A percentile compares a stretch with the other conserved stretches of the same genome.
Conservation (phyloP, 2,888 invertebrate genomes). For the Apantesis nais region DNA sequence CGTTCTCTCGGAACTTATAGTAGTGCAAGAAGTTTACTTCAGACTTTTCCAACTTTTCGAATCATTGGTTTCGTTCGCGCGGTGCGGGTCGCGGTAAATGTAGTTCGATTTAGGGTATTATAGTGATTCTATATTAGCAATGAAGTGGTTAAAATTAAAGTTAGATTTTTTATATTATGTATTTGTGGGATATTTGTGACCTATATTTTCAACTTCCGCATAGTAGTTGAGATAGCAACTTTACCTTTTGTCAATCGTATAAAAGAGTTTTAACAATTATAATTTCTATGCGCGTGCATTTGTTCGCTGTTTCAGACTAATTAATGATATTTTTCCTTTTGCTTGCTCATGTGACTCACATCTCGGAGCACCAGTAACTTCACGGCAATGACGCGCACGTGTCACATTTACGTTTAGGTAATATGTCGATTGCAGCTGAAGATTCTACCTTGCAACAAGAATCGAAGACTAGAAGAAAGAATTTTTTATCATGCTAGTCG, state of each 20-base stretch:
- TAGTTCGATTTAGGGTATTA: conserved; percentile 45
- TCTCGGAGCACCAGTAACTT: conserved; percentile 35
- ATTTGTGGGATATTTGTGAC: conserved; percentile 71
- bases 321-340: conserved; percentile 59
- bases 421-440: conserved; percentile 60
- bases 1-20: conserved; percentile 58
- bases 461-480: conserved; percentile 54
- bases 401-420: conserved; percentile 36
- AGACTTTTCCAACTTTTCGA: conserved; percentile 52
- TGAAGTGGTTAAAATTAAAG: conserved; percentile 57
- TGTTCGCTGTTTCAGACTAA: conserved; percentile 47
- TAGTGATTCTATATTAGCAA: conserved; percentile 58
- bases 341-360: conserved; percentile 65
- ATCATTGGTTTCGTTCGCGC: conserved; percentile 49
- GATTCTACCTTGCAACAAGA: conserved; percentile 26
- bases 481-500: conserved; percentile 65
- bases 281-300: conserved; percentile 45
- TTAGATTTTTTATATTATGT: conserved; percentile 43
- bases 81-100: conserved; percentile 41
- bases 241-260: conserved; percentile 55
- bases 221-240: conserved; percentile 67
- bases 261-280: conserved; percentile 38
- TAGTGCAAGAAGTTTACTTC: conserved; percentile 68
- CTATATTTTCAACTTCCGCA: conserved; percentile 79
- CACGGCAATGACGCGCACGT: conserved; percentile 39